Percentiles rank a stretch among this genome's conserved stretches.
Evolutionary conservation across 2,888 invertebrate species (phyloP).

Genomic region (Linnaemya vulpina): DNA sequence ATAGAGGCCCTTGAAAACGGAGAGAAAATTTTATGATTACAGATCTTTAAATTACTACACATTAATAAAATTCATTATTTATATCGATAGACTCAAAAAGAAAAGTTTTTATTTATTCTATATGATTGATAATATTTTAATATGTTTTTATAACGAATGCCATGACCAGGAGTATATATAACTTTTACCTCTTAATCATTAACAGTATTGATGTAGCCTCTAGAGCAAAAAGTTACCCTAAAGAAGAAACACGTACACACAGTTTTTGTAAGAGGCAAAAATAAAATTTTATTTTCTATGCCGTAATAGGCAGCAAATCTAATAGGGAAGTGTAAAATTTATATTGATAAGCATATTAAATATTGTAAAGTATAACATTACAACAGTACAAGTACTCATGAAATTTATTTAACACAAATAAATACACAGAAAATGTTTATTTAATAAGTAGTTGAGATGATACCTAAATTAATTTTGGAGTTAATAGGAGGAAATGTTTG

Average conservation of each 20-base stretch:
- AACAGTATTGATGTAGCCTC: slow-evolving; percentile 53
- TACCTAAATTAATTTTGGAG: no score
- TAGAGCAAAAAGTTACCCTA: slow-evolving; percentile 45
- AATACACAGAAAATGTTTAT: slow-evolving; percentile 19
- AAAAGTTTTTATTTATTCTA: no score
- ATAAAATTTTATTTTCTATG: slow-evolving; percentile 4
- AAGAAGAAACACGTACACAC: slow-evolving; percentile 5
- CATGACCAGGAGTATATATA: neutral
- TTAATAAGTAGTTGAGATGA: no score
- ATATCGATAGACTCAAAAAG: no score
- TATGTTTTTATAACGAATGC: no score
- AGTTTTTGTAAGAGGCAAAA: neutral
- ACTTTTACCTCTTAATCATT: slow-evolving; percentile 38
- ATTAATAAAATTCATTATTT: no score
- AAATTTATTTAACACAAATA: neutral
- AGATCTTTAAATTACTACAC: no score
- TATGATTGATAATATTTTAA: no score
- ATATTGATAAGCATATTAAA: slow-evolving; percentile 62
- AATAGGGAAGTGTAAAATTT: slow-evolving; percentile 27
- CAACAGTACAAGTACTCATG: neutral
- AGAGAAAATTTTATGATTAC: no score
- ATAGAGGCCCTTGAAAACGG: no score
- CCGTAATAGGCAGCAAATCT: slow-evolving; percentile 1
- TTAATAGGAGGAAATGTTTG: no score
- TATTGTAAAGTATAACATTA: slow-evolving; percentile 21